Evolutionary conservation across 2,113 vertebrate genomes (phyloP).

Genomic region (Daubentonia madagascariensis): DNA sequence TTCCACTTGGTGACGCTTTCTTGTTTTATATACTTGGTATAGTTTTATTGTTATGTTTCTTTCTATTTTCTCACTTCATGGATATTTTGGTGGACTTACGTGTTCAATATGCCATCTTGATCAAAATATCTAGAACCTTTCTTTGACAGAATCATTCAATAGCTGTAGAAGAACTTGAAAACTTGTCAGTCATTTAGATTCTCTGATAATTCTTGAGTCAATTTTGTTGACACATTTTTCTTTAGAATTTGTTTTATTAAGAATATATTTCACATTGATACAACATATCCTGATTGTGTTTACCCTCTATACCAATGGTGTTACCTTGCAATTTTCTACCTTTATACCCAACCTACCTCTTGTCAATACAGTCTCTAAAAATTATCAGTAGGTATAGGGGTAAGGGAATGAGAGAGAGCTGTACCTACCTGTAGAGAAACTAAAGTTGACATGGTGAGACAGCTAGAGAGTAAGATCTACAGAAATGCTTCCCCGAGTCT

Average conservation of each 20-base stretch:
- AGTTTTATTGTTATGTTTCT: neutral
- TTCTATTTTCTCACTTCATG: neutral
- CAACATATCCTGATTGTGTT: neutral
- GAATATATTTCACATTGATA: neutral
- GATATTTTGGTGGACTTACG: neutral
- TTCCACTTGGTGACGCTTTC: neutral
- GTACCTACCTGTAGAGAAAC: neutral
- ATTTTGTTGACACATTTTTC: neutral
- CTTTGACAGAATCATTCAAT: neutral
- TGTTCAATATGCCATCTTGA: neutral
- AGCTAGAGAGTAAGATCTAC: neutral
- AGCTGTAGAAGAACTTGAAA: neutral
- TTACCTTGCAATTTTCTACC: neutral
- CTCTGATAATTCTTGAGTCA: neutral
- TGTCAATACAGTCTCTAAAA: neutral
- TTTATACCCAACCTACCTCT: neutral
- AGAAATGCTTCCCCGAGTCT: neutral
- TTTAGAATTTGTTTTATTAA: neutral
- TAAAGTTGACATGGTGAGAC: neutral
- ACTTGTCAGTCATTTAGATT: neutral
- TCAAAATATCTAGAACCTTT: neutral
- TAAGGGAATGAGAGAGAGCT: neutral
- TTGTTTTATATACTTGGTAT: neutral
- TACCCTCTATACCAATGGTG: neutral
- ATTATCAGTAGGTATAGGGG: neutral